phyloP scores from a whole-genome alignment of 2,113 vertebrate species.

The Fukomys damarensis region DNA sequence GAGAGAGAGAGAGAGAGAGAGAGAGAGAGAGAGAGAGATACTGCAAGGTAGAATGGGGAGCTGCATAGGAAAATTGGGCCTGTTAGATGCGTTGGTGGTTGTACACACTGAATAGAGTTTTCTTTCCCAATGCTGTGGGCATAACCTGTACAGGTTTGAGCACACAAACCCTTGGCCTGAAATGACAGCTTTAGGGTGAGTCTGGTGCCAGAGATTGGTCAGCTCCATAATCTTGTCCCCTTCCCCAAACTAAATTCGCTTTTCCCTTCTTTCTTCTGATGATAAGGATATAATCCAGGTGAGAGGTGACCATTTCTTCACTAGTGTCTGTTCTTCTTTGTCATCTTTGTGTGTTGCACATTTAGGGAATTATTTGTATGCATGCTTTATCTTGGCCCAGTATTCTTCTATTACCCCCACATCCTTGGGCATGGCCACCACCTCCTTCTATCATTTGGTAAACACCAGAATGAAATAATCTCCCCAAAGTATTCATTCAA shows the following conservation, averaged over 20 bases:
- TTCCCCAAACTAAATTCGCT: neutral
- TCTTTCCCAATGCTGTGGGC: neutral
- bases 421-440: neutral
- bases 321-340: neutral
- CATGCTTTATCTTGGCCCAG: neutral
- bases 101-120: neutral
- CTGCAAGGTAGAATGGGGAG: neutral
- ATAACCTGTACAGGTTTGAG: neutral
- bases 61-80: neutral
- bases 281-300: neutral
- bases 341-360: neutral
- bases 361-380: neutral
- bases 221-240: neutral
- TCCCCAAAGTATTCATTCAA: neutral
- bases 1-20: too few relatives aligned
- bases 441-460: neutral
- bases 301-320: neutral
- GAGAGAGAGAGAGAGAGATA: too few relatives aligned
- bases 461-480: constrained; percentile 2
- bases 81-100: neutral
- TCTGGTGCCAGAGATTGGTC: neutral
- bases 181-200: neutral
- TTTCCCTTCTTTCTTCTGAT: constrained; percentile 41
- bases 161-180: neutral
- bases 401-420: neutral